A percentile compares a stretch with the other conserved stretches of the same genome.
phyloP scores from a whole-genome alignment of 2,113 vertebrate species.

The Eulacestoma nigropectus region DNA sequence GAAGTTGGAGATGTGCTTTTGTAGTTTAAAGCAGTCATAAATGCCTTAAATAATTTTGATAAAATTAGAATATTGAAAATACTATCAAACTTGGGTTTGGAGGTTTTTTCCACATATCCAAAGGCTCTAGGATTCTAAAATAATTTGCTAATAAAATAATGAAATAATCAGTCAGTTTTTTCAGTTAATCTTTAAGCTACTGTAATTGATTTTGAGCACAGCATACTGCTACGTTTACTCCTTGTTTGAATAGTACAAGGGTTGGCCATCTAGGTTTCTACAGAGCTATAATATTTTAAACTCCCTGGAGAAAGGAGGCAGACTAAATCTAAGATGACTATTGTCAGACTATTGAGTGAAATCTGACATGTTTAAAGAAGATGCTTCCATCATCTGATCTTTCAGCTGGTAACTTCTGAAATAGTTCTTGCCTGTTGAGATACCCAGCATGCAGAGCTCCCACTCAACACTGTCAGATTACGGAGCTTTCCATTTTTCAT shows the following conservation, averaged over 20 bases:
- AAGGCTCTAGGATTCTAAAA: not conserved
- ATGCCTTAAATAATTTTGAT: not conserved
- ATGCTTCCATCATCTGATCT: not conserved
- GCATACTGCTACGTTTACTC: not conserved
- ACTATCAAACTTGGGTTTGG: not conserved
- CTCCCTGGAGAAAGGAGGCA: not conserved
- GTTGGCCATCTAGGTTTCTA: not conserved
- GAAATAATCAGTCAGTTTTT: not conserved
- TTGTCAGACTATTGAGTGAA: not conserved
- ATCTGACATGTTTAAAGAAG: not conserved
- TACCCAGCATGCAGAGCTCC: not conserved
- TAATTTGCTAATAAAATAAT: not conserved
- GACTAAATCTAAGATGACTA: not conserved
- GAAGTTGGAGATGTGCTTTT: not conserved
- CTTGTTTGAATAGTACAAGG: not conserved
- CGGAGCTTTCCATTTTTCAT: not conserved
- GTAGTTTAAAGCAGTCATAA: constrained; percentile 17
- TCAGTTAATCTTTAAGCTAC: not conserved
- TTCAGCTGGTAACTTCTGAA: not conserved
- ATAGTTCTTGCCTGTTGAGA: not conserved
- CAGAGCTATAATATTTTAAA: not conserved
- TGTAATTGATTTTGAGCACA: not conserved
- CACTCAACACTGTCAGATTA: not conserved
- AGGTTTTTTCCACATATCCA: not conserved
- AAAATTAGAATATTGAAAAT: constrained; percentile 1